Percentiles rank a stretch among this genome's conserved stretches.
Conservation (phyloP, 2,797 vertebrate species). For the Bradypodion pumilum region DNA sequence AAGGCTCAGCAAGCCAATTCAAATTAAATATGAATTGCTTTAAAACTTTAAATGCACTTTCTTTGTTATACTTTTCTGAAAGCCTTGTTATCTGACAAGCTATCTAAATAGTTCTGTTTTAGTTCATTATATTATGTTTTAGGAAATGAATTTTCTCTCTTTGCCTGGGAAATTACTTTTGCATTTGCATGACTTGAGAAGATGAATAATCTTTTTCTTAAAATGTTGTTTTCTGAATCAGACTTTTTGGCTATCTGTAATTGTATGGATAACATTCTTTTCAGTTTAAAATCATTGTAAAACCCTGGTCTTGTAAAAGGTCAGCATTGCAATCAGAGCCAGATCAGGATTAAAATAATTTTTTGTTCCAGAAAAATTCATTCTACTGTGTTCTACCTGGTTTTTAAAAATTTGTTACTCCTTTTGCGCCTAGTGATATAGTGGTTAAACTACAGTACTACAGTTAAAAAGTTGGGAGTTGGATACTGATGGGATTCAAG, state of each 20-base stretch:
- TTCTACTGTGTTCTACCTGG: too few relatives aligned
- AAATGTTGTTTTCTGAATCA: conserved; percentile 29
- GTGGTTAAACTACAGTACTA: too few relatives aligned
- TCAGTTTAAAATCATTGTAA: conserved; percentile 19
- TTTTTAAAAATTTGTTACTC: too few relatives aligned
- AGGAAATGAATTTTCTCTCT: conserved; percentile 33
- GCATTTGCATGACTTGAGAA: conserved; percentile 45
- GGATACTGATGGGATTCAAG: too few relatives aligned
- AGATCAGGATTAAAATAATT: background rate
- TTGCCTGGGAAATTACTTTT: conserved; percentile 56
- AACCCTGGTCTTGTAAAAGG: conserved; percentile 18
- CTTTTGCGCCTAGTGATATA: too few relatives aligned
- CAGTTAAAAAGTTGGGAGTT: too few relatives aligned
- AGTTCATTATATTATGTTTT: conserved; percentile 28
- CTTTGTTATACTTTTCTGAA: conserved; percentile 59
- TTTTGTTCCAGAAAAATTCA: background rate
- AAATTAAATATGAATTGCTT: conserved; percentile 60
- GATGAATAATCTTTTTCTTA: conserved; percentile 31
- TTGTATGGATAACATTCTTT: conserved; percentile 32
- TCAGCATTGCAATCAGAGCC: background rate
- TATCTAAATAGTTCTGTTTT: conserved; percentile 50
- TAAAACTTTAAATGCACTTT: conserved; percentile 38
- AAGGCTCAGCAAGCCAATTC: conserved; percentile 18
- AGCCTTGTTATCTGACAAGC: conserved; percentile 32
- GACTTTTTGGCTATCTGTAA: background rate